Conservation (phyloP, 2,113 vertebrate species). For the Acanthisitta chloris region DNA sequence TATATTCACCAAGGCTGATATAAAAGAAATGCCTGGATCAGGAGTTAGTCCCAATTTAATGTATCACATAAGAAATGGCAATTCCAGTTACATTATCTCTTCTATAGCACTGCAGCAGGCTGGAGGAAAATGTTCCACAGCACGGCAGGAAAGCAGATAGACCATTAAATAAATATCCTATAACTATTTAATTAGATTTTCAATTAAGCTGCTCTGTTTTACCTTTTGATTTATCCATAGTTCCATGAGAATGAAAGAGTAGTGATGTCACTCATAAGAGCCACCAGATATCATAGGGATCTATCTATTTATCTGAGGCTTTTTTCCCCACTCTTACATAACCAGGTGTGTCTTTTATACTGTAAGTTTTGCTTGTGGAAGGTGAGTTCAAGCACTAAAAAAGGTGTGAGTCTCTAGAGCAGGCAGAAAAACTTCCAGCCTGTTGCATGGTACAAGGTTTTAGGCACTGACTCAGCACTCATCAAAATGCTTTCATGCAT, state of each 20-base stretch:
- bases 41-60: constrained; percentile 7
- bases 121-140: constrained; percentile 29
- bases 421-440: neutral
- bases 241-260: neutral
- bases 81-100: neutral
- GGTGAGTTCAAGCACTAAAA: neutral
- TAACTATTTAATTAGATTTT: constrained; percentile 43
- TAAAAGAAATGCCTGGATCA: neutral
- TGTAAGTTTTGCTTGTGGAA: neutral
- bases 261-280: neutral
- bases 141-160: neutral
- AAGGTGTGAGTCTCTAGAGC: neutral
- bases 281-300: neutral
- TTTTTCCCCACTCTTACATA: neutral
- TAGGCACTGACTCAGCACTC: constrained; percentile 11
- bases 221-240: constrained; percentile 38
- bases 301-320: neutral
- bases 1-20: neutral
- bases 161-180: constrained; percentile 1
- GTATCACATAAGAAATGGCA: neutral
- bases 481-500: neutral
- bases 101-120: neutral
- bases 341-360: neutral
- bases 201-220: constrained; percentile 40
- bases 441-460: neutral